These are phyloP conservation scores for Trileptium ribeirensis DNA, from an alignment of 2,888 invertebrate genomes.

Conservation along the genomic window DNA sequence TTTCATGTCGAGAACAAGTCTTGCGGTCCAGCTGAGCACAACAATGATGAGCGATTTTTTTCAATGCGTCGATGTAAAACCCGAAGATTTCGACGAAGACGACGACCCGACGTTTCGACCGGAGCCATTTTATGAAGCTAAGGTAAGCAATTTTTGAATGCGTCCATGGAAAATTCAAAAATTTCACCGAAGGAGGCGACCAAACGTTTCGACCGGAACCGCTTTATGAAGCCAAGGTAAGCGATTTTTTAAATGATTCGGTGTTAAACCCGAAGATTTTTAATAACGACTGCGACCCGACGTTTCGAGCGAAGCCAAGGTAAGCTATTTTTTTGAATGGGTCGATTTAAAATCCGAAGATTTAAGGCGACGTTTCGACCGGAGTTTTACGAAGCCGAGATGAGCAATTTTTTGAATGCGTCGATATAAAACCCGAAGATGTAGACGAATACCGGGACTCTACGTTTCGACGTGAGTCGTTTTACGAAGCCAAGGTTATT, in stretches of 20 bases:
- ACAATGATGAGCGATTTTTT: no score
- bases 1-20: no score
- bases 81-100: slow-evolving; percentile 24
- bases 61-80: slow-evolving; percentile 10
- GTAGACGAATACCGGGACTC: slow-evolving; percentile 24
- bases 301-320: slow-evolving; percentile 17
- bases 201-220: slow-evolving; percentile 20
- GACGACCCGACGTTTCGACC: slow-evolving; percentile 24
- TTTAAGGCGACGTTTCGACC: no score
- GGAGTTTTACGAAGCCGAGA: no score
- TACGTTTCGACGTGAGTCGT: slow-evolving; percentile 13
- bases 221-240: slow-evolving; percentile 19
- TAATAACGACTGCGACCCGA: slow-evolving; percentile 22
- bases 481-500: slow-evolving; percentile 22
- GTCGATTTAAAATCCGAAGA: no score
- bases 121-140: slow-evolving; percentile 19
- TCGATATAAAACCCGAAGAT: slow-evolving; percentile 19
- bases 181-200: slow-evolving; percentile 24
- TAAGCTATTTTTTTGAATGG: no score
- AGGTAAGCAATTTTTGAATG: no score
- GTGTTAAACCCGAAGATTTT: slow-evolving; percentile 20
- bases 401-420: not conserved
- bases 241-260: slow-evolving; percentile 12
- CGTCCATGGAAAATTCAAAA: no score
- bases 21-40: no score